Evolutionary conservation across 2,113 vertebrate species (phyloP), one percentile per base, ranked within the genome.

Genomic region (Melospiza melodia): DNA sequence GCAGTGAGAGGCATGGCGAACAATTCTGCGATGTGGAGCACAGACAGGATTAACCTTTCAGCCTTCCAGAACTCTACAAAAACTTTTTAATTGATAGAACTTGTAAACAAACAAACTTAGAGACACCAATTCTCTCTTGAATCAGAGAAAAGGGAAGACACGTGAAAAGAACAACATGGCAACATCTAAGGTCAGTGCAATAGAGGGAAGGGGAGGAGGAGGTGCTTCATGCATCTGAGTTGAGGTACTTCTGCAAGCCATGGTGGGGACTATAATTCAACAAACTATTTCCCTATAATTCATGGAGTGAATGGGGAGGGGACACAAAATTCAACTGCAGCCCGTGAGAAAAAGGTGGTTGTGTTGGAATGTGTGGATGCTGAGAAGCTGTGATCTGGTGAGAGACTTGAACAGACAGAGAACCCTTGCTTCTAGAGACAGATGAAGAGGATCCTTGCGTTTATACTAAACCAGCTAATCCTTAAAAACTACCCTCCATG

Each of bases 171-270:
- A 24, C 6, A 33, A 24, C 30, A 20, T 11, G 39, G 37, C 4
- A 12, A 19, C 16, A 55, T 3, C 30, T 43, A 15, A 72, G 12
- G 37, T 24, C 12, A 16, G 51, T 33, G 37, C 22, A 33, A 33
- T 25, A 43, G 69, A 3, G 5, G 12, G 28, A 41, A 37, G 20
- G 14, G 68, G 8, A 39, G 11, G 11, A 33, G 37, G 69, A 41
- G 28, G 30, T 54, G 11, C 37, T 54, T 9, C 0, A 6, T 12
- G 49, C 1, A 2, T 41, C 2, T 1, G 6, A 43, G 22, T 23
- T 55, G 37, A 73, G 22, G 24, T 33, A 6, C 22, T 33, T 19
- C 51, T 73, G 69, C 69, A 51, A 43, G 49, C 35, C 5, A 1
- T 39, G 15, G 35, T 17, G 14, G 23, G 49, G 15, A 31, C 14